Percentiles rank a stretch among this genome's conserved stretches.
Conservation (phyloP, 2,888 invertebrate species). For the Chrysolina haemoptera region DNA sequence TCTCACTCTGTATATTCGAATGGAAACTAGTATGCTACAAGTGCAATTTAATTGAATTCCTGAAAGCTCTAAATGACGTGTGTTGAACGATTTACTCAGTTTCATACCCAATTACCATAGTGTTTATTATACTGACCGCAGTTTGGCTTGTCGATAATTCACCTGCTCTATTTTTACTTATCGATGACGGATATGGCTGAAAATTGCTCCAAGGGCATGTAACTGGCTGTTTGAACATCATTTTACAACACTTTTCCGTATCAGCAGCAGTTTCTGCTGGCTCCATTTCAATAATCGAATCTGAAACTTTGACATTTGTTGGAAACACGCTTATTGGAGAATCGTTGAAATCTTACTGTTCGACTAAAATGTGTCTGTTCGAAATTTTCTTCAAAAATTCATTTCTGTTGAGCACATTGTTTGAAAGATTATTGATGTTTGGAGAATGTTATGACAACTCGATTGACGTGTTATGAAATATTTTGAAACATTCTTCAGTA, state of each 20-base stretch:
- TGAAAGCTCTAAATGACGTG: neutral
- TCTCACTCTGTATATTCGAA: neutral
- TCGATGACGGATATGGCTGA: constrained; percentile 59
- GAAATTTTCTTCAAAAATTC: neutral
- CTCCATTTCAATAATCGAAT: constrained; percentile 46
- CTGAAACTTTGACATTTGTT: constrained; percentile 9
- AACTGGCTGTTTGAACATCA: constrained; percentile 57
- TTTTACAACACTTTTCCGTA: constrained; percentile 41
- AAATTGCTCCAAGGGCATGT: constrained; percentile 59
- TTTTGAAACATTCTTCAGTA: neutral
- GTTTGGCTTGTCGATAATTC: constrained; percentile 39
- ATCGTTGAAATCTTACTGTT: neutral
- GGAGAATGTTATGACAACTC: constrained; percentile 8
- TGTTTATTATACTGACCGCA: constrained; percentile 38
- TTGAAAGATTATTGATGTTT: constrained; percentile 7
- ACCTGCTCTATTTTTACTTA: constrained; percentile 56
- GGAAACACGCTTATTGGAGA: neutral
- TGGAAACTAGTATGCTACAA: neutral
- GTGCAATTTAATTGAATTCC: neutral
- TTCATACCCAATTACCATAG: neutral
- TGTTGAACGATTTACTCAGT: neutral
- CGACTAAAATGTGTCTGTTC: neutral
- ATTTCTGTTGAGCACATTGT: constrained; percentile 6
- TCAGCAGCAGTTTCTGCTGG: constrained; percentile 41
- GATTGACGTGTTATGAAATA: neutral